These are phyloP conservation scores for Megalonaias nervosa DNA, from an alignment of 1,140 invertebrate species.

Conservation along the genomic window DNA sequence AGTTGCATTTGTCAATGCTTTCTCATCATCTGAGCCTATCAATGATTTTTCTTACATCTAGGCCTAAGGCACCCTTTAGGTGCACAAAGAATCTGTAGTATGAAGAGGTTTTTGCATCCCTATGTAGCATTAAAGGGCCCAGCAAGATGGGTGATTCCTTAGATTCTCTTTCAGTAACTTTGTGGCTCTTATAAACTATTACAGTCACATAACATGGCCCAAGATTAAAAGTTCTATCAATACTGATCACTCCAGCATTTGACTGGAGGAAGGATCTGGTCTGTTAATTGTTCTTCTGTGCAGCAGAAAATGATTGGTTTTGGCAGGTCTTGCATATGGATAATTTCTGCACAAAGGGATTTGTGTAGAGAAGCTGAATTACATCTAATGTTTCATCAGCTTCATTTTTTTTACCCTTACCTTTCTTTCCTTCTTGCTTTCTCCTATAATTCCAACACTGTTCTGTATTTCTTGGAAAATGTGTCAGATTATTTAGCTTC, in stretches of 20 bases:
- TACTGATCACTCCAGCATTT: too few species aligned
- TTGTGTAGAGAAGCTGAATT: background rate
- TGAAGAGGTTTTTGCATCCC: conserved; percentile 14
- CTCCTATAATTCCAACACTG: too few species aligned
- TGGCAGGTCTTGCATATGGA: background rate
- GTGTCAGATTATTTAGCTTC: too few species aligned
- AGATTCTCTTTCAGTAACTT: background rate
- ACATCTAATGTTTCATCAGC: too few species aligned
- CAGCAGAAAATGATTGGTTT: background rate
- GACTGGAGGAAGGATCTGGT: background rate
- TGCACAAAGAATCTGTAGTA: conserved; percentile 32
- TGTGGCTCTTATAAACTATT: too few species aligned
- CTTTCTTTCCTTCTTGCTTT: too few species aligned
- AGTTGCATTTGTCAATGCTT: conserved; percentile 1
- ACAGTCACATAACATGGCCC: too few species aligned
- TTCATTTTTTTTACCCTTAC: too few species aligned
- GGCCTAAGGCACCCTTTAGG: background rate
- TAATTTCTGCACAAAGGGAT: conserved; percentile 15
- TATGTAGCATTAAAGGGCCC: conserved; percentile 23
- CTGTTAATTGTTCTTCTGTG: conserved; percentile 18
- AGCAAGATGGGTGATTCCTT: conserved; percentile 14
- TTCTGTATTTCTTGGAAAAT: too few species aligned
- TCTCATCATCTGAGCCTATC: background rate
- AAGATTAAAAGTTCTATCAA: too few species aligned
- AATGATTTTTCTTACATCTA: background rate